These are phyloP conservation scores for Eulacestoma nigropectus DNA, from an alignment of 2,113 vertebrate genomes.

Conservation along the genomic window DNA sequence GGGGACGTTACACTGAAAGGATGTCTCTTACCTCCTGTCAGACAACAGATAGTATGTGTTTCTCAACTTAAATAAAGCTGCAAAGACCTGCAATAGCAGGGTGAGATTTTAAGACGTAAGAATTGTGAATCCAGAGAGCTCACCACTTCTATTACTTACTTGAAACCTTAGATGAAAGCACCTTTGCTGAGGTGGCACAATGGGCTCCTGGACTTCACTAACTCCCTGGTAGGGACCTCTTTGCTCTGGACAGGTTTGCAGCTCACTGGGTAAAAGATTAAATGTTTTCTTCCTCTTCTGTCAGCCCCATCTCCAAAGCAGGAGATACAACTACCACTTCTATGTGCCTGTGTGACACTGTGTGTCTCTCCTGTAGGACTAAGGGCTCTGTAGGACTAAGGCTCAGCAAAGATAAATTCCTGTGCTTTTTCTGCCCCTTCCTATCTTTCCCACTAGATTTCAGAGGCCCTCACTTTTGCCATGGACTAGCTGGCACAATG, in stretches of 20 bases:
- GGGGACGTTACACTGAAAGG: neutral
- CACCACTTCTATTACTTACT: neutral
- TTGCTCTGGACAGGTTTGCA: neutral
- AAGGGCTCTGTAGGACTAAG: neutral
- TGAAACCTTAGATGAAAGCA: neutral
- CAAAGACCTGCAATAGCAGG: neutral
- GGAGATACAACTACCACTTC: fast-evolving
- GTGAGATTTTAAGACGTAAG: neutral
- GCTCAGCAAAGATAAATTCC: neutral
- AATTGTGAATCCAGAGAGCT: neutral
- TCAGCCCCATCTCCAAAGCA: neutral
- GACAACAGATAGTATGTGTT: neutral
- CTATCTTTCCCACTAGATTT: neutral
- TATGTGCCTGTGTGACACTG: fast-evolving
- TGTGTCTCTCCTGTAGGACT: neutral
- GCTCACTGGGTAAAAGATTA: neutral
- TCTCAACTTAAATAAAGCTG: neutral
- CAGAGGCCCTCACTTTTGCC: neutral
- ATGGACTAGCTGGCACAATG: neutral
- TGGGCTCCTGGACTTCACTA: neutral
- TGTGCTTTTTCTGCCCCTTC: neutral
- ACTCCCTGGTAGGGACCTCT: neutral
- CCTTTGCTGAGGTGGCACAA: neutral
- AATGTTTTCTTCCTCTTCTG: fast-evolving
- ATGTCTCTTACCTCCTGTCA: neutral